Conservation (phyloP, 2,888 invertebrate species). For the Drosophila paramelanica region DNA sequence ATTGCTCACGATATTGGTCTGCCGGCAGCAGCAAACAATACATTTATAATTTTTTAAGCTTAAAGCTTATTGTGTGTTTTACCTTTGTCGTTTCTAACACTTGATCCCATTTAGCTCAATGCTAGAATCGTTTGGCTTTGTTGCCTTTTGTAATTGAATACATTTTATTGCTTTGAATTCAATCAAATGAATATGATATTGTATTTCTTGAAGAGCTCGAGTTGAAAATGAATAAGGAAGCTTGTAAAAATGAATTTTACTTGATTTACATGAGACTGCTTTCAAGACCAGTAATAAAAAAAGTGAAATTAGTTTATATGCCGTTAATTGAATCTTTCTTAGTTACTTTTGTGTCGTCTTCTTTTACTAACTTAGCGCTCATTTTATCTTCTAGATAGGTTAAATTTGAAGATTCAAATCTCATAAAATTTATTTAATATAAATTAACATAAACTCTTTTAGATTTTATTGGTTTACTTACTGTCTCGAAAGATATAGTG, state of each 20-base stretch:
- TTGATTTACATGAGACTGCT: slow-evolving; percentile 12
- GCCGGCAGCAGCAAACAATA: slow-evolving; percentile 43
- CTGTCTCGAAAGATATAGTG: no score
- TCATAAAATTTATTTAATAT: no score
- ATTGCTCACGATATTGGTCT: slow-evolving; percentile 50
- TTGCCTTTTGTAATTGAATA: slow-evolving; percentile 22
- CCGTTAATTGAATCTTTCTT: background rate
- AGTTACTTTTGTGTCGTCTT: no score
- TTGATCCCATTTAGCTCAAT: slow-evolving; percentile 42
- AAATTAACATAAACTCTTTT: no score
- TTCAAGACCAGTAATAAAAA: background rate
- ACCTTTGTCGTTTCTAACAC: slow-evolving; percentile 17
- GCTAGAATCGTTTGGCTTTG: slow-evolving; percentile 12
- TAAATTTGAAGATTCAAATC: no score
- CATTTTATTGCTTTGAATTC: slow-evolving; percentile 54
- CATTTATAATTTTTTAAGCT: slow-evolving; percentile 43
- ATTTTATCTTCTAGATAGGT: no score
- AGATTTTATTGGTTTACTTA: no score
- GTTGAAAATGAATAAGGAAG: slow-evolving; percentile 56
- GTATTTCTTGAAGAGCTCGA: no score
- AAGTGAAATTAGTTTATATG: slow-evolving; percentile 5
- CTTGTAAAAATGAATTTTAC: slow-evolving; percentile 48
- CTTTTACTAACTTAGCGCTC: no score
- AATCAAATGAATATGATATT: slow-evolving; percentile 33
- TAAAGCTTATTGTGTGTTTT: slow-evolving; percentile 21